Base-by-base conservation (phyloP, 2,888 invertebrate genomes). In the Pasiphila rectangulata region DNA sequence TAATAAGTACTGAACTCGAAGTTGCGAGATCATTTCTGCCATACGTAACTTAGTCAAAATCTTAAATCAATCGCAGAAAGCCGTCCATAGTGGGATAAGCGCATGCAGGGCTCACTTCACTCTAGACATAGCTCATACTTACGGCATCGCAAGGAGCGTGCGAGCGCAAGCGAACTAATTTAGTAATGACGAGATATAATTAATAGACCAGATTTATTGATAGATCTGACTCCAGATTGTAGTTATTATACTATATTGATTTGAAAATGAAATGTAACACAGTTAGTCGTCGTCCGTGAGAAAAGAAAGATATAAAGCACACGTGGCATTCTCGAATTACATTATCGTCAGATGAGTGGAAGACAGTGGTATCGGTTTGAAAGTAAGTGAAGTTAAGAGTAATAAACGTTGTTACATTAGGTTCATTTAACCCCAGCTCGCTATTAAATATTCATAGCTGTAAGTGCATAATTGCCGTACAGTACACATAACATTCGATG, bases 401-500 rank as follows among this genome's bases (percentile, higher is more conserved):
- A n/a, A n/a, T n/a, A n/a, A n/a, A n/a, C n/a, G n/a, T n/a, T n/a
- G n/a, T n/a, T n/a, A n/a, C n/a, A n/a, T n/a, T 12, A 12, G 13
- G 12, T 24, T 36, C 30, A 15, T 30, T 41, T 12, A 21, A 21
- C 21, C 21, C 15, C 12, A 21, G n/a, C 24, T n/a, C 29, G 29
- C 17, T 21, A 34, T 9, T 44, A 36, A 40, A 44, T 49, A 44
- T 44, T 44, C 35, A 43, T 44, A 43, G 45, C 16, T 30, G 19
- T 27, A 9, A 10, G 9, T 30, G 40, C 44, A 45, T 45, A 50
- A 45, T 50, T 42, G 41, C 20, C 45, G 37, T 34, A 50, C 7
- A 21, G n/a, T n/a, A n/a, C n/a, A n/a, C n/a, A 4, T 36, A 50
- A 20, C 50, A 41, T 38, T 63, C 61, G 55, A 65, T 65, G 73